phyloP scores from a whole-genome alignment of 1,140 invertebrate species.

The Sipha flava region DNA sequence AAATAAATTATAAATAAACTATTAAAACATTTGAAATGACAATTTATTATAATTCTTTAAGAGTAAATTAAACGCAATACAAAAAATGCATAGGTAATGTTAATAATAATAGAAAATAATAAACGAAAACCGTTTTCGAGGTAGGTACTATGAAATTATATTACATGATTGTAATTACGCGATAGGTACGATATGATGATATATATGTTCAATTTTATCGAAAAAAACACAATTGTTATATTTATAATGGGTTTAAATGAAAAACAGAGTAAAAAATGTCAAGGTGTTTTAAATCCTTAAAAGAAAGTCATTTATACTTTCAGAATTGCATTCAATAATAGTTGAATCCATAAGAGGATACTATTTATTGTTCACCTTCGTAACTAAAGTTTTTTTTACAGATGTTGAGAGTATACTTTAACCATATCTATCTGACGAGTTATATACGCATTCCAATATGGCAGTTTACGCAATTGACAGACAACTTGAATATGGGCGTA shows the following conservation, averaged over 20 bases:
- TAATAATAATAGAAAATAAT: too few species aligned
- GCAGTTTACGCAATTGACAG: constrained; percentile 14
- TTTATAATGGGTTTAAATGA: neutral
- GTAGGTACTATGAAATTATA: too few species aligned
- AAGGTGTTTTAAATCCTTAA: constrained; percentile 20
- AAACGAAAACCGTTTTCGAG: too few species aligned
- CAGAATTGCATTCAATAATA: neutral
- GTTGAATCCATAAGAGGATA: constrained; percentile 11
- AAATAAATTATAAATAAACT: too few species aligned
- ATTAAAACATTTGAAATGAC: too few species aligned
- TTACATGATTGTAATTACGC: too few species aligned
- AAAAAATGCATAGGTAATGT: too few species aligned
- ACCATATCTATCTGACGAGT: constrained; percentile 18
- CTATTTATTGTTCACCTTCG: constrained; percentile 6
- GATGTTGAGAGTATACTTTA: neutral
- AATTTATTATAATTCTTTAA: too few species aligned
- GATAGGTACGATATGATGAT: too few species aligned
- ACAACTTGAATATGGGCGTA: neutral
- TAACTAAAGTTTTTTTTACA: neutral
- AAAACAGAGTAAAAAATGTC: neutral
- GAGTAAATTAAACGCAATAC: too few species aligned
- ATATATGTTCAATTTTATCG: too few species aligned
- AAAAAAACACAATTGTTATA: neutral
- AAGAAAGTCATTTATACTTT: constrained; percentile 10
- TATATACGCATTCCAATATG: constrained; percentile 16